Evolutionary conservation across 2,113 vertebrate species (phyloP), one percentile per base, ranked within the genome.

Genomic region (Lamprotornis superbus): DNA sequence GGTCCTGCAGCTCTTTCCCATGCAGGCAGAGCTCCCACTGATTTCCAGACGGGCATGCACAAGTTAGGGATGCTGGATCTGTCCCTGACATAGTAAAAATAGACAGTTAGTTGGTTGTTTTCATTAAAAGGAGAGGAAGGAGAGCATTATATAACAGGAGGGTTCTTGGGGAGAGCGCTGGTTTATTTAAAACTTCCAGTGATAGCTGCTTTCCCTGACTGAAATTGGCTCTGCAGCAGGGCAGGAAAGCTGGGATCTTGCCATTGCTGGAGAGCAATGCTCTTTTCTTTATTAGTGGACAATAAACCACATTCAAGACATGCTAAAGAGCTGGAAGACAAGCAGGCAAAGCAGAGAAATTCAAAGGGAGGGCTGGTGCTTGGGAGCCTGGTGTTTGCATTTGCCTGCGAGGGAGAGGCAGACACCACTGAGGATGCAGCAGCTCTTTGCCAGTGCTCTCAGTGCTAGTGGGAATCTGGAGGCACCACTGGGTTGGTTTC

Each of bases 221-320:
- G 74, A 57, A 94, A 68, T 14, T 92, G 95, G 94, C 91, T 87
- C 83, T 64, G 73, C 52, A 89, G 77, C 87, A 64, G 83, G 65
- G 61, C 91, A 94, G 8, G 60, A 94, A 97, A 96, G 77, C 87
- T 97, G 94, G 88, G 92, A 91, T 56, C 79, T 47, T 94, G 85
- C 94, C 88, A 89, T 74, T 85, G 77, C 92, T 93, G 93, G 90
- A 96, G 89, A 90, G 78, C 71, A 91, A 40, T 1, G 3, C 81
- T 91, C 91, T 96, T 95, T 95, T 94, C 84, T 94, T 92, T 93
- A 90, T 96, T 92, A 94, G 55, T 6, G 12, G 89, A 96, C 96
- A 97, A 95, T 95, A 82, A 93, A 64, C 77, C 90, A 89, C 73
- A 96, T 96, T 97, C 96, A 97, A 85, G 90, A 92, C 93, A 94